Base-by-base conservation (phyloP, 1,140 invertebrate genomes). In the Zophobas atratus region DNA sequence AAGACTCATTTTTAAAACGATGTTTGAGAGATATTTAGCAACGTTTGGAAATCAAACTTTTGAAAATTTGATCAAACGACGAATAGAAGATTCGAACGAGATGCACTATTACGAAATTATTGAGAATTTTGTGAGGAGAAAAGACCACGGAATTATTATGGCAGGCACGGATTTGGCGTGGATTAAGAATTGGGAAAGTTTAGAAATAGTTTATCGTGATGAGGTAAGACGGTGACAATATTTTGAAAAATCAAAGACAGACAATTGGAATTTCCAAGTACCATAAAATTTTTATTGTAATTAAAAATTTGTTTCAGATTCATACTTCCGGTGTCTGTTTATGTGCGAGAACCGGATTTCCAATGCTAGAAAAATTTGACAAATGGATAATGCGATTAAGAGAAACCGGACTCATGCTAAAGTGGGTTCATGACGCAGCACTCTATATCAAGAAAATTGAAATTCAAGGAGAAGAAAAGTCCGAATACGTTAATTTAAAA, bases 381-480 rank as follows among this genome's bases (percentile, higher is more conserved):
- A n/a, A 33, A 1, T 55, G 53, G 53, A 55, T 55, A 34, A 34
- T 55, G 1, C 8, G 32, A 4, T 34, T 55, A 34, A 32, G 53
- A 33, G 53, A 55, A 55, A 55, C 53, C 1, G 53, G 53, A 34
- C 35, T 55, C 33, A 34, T 55, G 2, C 20, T 55, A 55, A 55
- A 55, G 34, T 55, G 53, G 53, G 53, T 55, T 34, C 53, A 55
- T 55, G 53, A 55, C 35, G 53, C 2, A 20, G 53, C 53, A 33
- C 35, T 34, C 33, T 34, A 20, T 20, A 20, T 20, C 20, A 20
- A 20, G 20, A 20, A 20, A 20, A 20, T 20, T 20, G 20, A 20
- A 20, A 20, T 20, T 20, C 20, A 20, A 20, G 20, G 20, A 20
- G 20, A 20, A 20, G 20, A 20, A 20, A 55, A 55, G 1, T 55